Base-by-base conservation (phyloP, 2,113 vertebrate genomes). In the Cyanistes caeruleus region DNA sequence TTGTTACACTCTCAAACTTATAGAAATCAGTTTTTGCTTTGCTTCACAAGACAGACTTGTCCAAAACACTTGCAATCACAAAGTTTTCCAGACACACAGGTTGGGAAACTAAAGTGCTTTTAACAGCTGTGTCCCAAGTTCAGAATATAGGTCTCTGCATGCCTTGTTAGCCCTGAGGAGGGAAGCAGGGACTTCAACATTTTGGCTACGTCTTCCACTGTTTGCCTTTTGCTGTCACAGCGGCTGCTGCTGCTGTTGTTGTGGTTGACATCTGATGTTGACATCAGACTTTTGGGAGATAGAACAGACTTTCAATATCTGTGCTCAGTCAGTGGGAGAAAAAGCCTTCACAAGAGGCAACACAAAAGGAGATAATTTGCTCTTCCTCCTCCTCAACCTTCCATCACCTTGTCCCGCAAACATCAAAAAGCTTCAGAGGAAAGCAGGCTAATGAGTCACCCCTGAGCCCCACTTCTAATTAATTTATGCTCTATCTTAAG, bases 91-190 rank as follows among this genome's bases (percentile, higher is more conserved):
- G 93, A 94, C 84, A 96, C 53, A 79, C 83, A 93, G 94, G 96
- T 95, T 94, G 96, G 90, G 89, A 96, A 96, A 91, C 81, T 95
- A 56, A 96, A 98, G 93, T 96, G 97, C 94, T 98, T 98, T 98
- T 97, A 98, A 97, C 98, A 98, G 95, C 94, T 97, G 93, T 8
- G 59, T 97, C 97, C 95, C 97, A 94, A 68, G 90, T 90, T 95
- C 91, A 96, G 91, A 95, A 87, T 72, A 63, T 31, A 90, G 94
- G 89, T 95, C 95, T 98, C 97, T 72, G 70, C 5, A 39, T 95
- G 96, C 94, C 65, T 75, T 93, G 84, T 91, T 91, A 96, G 82
- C 95, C 96, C 97, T 89, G 89, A 94, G 92, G 96, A 96, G 97
- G 95, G 97, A 98, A 95, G 65, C 89, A 97, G 97, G 97, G 97